Evolutionary conservation across 1,140 invertebrate genomes (phyloP), one percentile per base, ranked within the genome.

Genomic region (Oedothorax gibbosus): DNA sequence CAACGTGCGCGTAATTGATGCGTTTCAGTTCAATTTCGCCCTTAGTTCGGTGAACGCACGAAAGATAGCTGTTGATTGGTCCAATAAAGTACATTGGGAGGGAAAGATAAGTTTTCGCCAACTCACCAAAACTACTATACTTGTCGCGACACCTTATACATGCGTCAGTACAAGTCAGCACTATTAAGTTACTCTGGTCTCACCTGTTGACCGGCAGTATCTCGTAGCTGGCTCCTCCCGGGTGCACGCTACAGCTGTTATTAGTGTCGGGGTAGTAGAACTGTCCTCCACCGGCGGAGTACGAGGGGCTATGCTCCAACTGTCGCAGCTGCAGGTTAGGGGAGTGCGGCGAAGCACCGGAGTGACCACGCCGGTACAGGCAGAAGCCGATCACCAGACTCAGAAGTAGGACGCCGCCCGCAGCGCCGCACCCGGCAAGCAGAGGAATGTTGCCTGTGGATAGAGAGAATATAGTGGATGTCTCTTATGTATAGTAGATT

Each of bases 261-360:
- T 20, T n/a, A 5, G 62, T 54, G 8, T 15, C 15, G 4, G 71
- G 85, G 10, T 68, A 56, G 49, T 75, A 82, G 14, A 69, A 77
- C 7, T 62, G 51, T 1, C 69, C 18, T 7, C 18, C 64, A 7
- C 35, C 10, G 9, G 78, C 72, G 2, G 85, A 77, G 54, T 73
- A 87, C 14, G 87, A 87, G 8, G 87, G 87, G 35, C 87, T 87
- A 49, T 85, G 87, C n/a, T 87, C 87, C 56, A 87, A 21, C 21
- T 87, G 87, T 5, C 87, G 77, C 20, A 87, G 56, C 21, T 87
- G 87, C 83, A 87, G 83, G 54, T 86, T 85, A 7, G 86, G 76
- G 6, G 62, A 56, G 20, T 86, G 86, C 4, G 76, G 78, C 15
- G 62, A 53, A 9, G 80, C 64, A 0, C 85, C 66, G 10, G 20